Base-by-base conservation (phyloP, 2,888 invertebrate species). In the Allacma fusca region DNA sequence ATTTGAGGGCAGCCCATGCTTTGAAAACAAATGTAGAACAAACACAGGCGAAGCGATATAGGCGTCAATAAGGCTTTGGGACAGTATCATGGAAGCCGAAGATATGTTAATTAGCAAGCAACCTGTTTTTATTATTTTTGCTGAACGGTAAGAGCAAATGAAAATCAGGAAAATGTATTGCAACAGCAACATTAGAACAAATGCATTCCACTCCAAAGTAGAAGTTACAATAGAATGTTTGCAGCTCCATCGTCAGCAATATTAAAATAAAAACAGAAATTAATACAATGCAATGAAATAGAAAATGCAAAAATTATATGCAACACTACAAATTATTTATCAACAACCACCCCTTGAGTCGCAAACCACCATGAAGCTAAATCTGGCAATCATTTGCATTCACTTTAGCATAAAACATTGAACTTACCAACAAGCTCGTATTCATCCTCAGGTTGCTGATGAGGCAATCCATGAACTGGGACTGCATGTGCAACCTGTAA, bases 371-470 rank as follows among this genome's bases (percentile, higher is more conserved):
- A 50, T 50, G 19, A 50, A 50, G 34, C 34, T 21, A 57, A 57
- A 57, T 21, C 19, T 57, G 57, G 2, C 57, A 57, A 21, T 57
- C 7, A 57, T 23, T 62, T 9, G 62, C 62, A 24, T 62, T 62
- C 62, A 4, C 62, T 62, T 26, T 62, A 9, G 62, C 26, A 23
- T 23, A 69, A 34, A 26, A 65, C 43, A 21, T 62, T n/a, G 24
- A 43, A 81, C 83, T 82, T 81, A 83, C 84, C 83, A 70, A 84
- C 83, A 80, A 84, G 82, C 80, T 84, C 84, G 75, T 83, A 84
- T 71, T 84, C 84, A 78, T 84, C 84, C 29, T 84, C 84, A 62
- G 79, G 81, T 57, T 80, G 80, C 57, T 80, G 80, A 75, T 79
- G 80, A 44, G 73, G 80, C 12, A 74, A 78, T 40, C 79, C 74